Evolutionary conservation across 2,113 vertebrate species (phyloP).

Genomic region (Oncorhynchus mykiss): DNA sequence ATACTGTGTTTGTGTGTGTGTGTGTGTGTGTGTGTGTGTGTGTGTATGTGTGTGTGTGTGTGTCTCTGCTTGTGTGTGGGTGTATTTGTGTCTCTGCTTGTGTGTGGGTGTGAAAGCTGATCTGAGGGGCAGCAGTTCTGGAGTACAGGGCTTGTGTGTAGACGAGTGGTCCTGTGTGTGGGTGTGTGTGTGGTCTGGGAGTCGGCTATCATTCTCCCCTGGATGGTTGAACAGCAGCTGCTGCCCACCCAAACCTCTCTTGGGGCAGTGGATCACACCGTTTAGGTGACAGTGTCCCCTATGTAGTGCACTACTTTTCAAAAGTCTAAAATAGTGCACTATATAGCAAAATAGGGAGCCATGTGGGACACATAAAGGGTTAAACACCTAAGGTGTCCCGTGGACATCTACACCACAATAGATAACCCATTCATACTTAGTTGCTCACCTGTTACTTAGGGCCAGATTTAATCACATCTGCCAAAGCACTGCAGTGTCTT

Average conservation of each 20-base stretch:
- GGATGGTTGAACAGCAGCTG: neutral
- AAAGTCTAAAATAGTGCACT: no score
- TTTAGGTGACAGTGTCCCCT: neutral
- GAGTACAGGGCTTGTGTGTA: neutral
- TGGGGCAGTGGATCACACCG: neutral
- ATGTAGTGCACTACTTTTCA: no score
- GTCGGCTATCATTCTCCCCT: neutral
- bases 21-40: conserved; percentile 32
- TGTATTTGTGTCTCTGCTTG: neutral
- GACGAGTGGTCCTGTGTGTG: neutral
- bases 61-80: neutral
- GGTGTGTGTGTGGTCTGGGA: neutral
- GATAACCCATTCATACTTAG: no score
- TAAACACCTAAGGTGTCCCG: neutral
- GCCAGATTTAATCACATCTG: no score
- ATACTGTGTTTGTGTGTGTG: conserved; percentile 15
- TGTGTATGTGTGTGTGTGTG: conserved; percentile 15
- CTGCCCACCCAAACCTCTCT: neutral
- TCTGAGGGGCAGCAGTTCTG: neutral
- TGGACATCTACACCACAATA: neutral
- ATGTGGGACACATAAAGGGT: no score
- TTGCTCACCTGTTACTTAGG: no score
- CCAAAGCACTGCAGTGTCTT: no score
- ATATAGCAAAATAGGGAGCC: no score
- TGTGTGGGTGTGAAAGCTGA: neutral